These are phyloP conservation scores for Heliconius melpomene DNA, from an alignment of 1,140 invertebrate genomes.

Conservation along the genomic window DNA sequence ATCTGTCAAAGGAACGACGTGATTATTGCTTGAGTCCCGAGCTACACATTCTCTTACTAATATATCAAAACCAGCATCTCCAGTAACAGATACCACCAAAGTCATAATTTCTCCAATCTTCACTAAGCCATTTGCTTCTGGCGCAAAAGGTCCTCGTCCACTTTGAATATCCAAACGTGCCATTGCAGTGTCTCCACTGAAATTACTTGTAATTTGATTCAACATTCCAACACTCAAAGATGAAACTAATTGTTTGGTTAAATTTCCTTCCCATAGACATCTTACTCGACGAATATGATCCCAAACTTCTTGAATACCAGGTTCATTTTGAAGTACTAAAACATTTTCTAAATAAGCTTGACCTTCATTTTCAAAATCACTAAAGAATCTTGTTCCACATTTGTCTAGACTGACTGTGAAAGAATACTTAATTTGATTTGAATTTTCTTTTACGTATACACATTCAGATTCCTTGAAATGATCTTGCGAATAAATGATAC, in stretches of 20 bases:
- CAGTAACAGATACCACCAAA: constrained; percentile 90
- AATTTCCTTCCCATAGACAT: constrained; percentile 91
- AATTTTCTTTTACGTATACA: constrained; percentile 87
- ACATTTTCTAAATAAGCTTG: constrained; percentile 91
- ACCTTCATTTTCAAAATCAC: constrained; percentile 87
- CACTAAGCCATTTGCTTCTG: constrained; percentile 88
- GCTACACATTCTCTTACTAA: constrained; percentile 90
- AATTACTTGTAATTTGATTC: constrained; percentile 90
- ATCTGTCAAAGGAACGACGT: constrained; percentile 87
- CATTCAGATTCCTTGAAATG: constrained; percentile 87
- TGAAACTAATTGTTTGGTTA: constrained; percentile 88
- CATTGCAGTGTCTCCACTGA: constrained; percentile 91
- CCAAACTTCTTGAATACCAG: constrained; percentile 91
- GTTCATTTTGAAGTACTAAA: constrained; percentile 90
- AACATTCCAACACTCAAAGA: constrained; percentile 90
- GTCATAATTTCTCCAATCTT: constrained; percentile 93
- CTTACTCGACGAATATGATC: constrained; percentile 89
- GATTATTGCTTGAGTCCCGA: constrained; percentile 84
- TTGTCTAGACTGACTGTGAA: constrained; percentile 89
- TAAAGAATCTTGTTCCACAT: constrained; percentile 91
- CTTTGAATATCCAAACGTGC: constrained; percentile 90
- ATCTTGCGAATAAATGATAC: constrained; percentile 92
- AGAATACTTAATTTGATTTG: constrained; percentile 85
- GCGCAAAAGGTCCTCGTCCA: constrained; percentile 89
- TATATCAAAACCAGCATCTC: constrained; percentile 90